A percentile compares a stretch with the other conserved stretches of the same genome.
These are phyloP conservation scores for Anoplolepis gracilipes DNA, from an alignment of 1,140 invertebrate genomes.

Conservation along the genomic window DNA sequence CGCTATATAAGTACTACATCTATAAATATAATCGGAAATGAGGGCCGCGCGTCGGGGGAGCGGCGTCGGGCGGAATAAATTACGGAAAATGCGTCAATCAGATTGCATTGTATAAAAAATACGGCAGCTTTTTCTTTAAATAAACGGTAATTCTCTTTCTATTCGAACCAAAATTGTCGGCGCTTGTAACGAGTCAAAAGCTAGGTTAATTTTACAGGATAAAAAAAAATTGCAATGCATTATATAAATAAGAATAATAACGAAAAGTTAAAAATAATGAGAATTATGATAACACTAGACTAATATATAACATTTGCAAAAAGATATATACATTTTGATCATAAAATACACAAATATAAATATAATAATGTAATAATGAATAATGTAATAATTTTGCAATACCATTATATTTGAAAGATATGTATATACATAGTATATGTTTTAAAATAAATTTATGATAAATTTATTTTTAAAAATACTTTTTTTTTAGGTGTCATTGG, in stretches of 20 bases:
- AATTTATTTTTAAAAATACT: neutral
- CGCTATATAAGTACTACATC: slow-evolving; percentile 77
- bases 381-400: neutral
- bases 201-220: slow-evolving; percentile 43
- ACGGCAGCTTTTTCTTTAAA: neutral
- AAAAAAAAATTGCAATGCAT: neutral
- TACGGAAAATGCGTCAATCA: slow-evolving; percentile 19
- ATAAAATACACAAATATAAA: neutral
- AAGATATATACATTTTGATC: neutral
- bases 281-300: neutral
- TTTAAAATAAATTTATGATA: neutral
- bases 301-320: neutral
- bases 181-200: neutral
- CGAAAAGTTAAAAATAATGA: neutral
- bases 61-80: slow-evolving; percentile 35
- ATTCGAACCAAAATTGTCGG: neutral
- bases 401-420: neutral
- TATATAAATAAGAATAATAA: neutral
- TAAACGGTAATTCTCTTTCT: neutral
- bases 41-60: slow-evolving; percentile 62
- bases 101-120: neutral
- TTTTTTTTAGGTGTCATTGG: slow-evolving; percentile 83
- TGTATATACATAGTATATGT: neutral
- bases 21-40: slow-evolving; percentile 80
- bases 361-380: neutral